A percentile compares a stretch with the other conserved stretches of the same genome.
Conservation (phyloP, 2,888 invertebrate genomes). For the Agelastica alni region DNA sequence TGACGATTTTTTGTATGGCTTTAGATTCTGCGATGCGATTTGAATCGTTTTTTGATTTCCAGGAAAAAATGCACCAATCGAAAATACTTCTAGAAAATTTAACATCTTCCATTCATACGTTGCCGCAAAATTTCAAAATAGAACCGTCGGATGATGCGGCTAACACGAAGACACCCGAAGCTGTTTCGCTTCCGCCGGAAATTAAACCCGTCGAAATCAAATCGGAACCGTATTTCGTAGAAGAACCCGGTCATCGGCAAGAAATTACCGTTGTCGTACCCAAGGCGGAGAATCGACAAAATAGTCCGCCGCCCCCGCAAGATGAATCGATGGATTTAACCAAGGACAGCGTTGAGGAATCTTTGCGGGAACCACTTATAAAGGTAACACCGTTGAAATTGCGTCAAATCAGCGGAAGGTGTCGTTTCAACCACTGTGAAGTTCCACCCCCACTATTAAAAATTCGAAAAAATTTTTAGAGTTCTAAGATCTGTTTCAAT, state of each 20-base stretch:
- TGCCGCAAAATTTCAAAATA: slow-evolving; percentile 56
- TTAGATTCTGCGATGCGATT: too few species aligned
- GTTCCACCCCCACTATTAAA: too few species aligned
- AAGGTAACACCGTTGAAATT: too few species aligned
- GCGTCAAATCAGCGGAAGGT: too few species aligned
- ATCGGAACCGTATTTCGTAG: slow-evolving; percentile 31
- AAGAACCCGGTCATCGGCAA: slow-evolving; percentile 21
- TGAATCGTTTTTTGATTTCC: too few species aligned
- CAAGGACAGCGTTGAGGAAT: slow-evolving; percentile 5
- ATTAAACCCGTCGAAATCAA: slow-evolving; percentile 39
- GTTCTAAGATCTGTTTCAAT: too few species aligned
- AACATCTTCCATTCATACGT: slow-evolving; percentile 46
- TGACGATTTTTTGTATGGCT: too few species aligned
- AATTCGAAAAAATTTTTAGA: too few species aligned
- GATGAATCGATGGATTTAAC: slow-evolving; percentile 10
- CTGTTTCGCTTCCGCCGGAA: slow-evolving; percentile 15
- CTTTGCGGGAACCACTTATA: slow-evolving; percentile 29
- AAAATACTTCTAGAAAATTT: slow-evolving; percentile 61
- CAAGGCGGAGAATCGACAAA: too few species aligned
- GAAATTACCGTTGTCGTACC: slow-evolving; percentile 3
- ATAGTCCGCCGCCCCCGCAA: not conserved
- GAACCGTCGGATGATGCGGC: too few species aligned
- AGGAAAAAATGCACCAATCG: slow-evolving; percentile 65
- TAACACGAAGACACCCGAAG: too few species aligned
- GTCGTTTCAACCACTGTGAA: too few species aligned